Conservation (phyloP, 2,797 vertebrate species). For the Ctenopoma kingsleyae region DNA sequence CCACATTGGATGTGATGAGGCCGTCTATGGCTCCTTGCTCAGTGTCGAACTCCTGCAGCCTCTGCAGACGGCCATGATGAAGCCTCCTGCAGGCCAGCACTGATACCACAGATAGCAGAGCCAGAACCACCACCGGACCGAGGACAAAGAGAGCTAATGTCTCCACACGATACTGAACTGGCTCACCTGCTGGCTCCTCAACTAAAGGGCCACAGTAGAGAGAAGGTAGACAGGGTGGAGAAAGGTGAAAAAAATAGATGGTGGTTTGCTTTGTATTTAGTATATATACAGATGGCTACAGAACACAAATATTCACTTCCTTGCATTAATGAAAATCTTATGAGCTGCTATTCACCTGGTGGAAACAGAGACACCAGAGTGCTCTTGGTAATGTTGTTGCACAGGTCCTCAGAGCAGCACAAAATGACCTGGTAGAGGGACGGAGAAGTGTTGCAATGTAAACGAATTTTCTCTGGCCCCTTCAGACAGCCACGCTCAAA, state of each 20-base stretch:
- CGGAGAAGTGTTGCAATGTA: conserved; percentile 81
- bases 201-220: conserved; percentile 42
- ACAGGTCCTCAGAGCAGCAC: conserved; percentile 84
- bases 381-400: conserved; percentile 83
- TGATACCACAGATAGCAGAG: conserved; percentile 76
- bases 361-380: conserved; percentile 74
- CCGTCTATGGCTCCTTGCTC: conserved; percentile 85
- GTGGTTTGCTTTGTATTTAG: neutral
- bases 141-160: conserved; percentile 81
- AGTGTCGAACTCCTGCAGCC: conserved; percentile 83
- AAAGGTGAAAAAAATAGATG: neutral
- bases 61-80: conserved; percentile 79
- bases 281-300: neutral
- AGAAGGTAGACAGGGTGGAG: neutral
- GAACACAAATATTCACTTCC: neutral
- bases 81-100: conserved; percentile 83
- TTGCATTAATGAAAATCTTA: neutral
- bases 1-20: conserved; percentile 86
- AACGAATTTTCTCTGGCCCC: conserved; percentile 68
- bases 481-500: conserved; percentile 83
- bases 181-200: conserved; percentile 69
- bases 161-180: conserved; percentile 75
- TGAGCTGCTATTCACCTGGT: conserved; percentile 57
- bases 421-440: conserved; percentile 75
- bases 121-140: conserved; percentile 77